Evolutionary conservation across 2,797 vertebrate genomes (phyloP), one percentile per base, ranked within the genome.

Genomic region (Danio kyathit): DNA sequence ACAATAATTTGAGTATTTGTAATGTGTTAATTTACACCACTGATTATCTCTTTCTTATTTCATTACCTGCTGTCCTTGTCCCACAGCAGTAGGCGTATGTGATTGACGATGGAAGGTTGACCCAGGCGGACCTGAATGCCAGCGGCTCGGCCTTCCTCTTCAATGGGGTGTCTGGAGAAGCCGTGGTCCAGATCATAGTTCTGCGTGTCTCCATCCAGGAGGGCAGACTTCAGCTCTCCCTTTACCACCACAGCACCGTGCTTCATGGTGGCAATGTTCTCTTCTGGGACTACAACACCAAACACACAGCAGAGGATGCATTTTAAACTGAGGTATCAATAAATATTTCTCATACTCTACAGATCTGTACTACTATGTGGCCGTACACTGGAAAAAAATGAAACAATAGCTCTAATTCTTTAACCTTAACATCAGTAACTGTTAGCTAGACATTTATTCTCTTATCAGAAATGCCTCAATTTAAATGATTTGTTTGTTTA

Each of bases 211-310:
- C 98, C 98, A 59, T 99, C 98, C 85, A 99, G 88, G 40, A 99
- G 94, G 7, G 97, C 96, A 0, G 98, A 97, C 89, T 98, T 99
- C 87, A 99, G 92, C 89, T 99, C 98, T 0, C 98, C 98, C 88
- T 98, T 99, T 29, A 98, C 96, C 84, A 99, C 97, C 89, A 98
- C 97, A 1, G 97, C 97, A 6, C 98, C 97, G 5, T 97, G 94
- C 86, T 99, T 99, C 97, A 99, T 98, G 16, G 97, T 98, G 83
- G 98, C 98, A 43, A 99, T 97, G 89, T 99, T 99, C 89, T 99
- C 97, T 88, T 98, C 98, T 0, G 97, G 96, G 87, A 99, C 98
- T 99, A 19, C 7, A 77, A 51, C 17, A 77, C 38, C 64, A 14
- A 74, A 10, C 51, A 61, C 16, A 19, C 5, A 69, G 10, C 19